Base-by-base conservation (phyloP, 1,140 invertebrate genomes). In the Cherax quadricarinatus region DNA sequence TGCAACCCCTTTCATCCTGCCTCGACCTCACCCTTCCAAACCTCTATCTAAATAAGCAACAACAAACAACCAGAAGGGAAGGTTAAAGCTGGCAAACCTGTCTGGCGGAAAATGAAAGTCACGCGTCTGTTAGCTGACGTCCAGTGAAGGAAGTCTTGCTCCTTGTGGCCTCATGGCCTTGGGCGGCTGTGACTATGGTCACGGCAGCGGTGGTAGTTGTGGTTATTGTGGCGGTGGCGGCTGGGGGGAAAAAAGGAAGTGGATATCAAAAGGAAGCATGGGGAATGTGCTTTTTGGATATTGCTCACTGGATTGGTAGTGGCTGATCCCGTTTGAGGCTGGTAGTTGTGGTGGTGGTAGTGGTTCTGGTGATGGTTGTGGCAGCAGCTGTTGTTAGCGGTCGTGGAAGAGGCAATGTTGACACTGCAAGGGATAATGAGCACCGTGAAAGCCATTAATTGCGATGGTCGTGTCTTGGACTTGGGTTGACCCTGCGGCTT, bases 81-180 rank as follows among this genome's bases (percentile, higher is more conserved):
- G 78, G 49, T 80, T 41, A 4, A 51, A 51, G 12, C 6, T 30
- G 10, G 78, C 10, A 51, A 51, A 70, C 66, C 66, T 70, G 21
- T 18, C 66, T 41, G 49, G 78, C 80, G 49, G 78, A 80, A 80
- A 80, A 51, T 51, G 49, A 82, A 82, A 82, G 80, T 82, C 80
- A 82, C 53, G 80, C 48, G 18, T 48, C 21, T 18, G 12, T 16
- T 53, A 48, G 14, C 7, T n/a, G 3, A 30, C 24, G 80, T 49
- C 53, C 80, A 53, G 30, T 7, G 30, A 41, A 80, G 78, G 78
- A 80, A 80, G 78, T 21, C 66, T 70, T 70, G 14, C 66, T 70
- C 66, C 66, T 5, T 70, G 9, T 60, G 57, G 57, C 16, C 57
- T 60, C 9, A 16, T 60, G 16, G 57, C 57, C 57, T 60, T 60